Evolutionary conservation across 2,888 invertebrate species (phyloP).

Genomic region (Aelia acuminata): DNA sequence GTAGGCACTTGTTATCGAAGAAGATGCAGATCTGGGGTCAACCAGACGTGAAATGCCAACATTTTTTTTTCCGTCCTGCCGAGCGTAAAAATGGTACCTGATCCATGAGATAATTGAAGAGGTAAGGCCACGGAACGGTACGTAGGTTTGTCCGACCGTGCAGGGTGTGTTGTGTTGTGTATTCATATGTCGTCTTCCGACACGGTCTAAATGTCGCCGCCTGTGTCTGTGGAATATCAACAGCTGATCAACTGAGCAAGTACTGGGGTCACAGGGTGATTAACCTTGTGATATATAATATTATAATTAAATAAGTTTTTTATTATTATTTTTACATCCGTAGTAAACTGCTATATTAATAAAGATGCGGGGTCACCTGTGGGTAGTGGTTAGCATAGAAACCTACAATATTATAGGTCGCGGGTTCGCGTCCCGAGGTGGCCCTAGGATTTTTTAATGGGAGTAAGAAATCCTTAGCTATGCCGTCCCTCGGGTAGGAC

Average conservation of each 20-base stretch:
- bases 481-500: too few relatives aligned
- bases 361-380: too few relatives aligned
- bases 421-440: too few relatives aligned
- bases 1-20: neutral
- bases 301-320: too few relatives aligned
- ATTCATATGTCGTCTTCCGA: neutral
- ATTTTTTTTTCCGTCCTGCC: constrained; percentile 2
- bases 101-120: constrained; percentile 20
- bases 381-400: too few relatives aligned
- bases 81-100: constrained; percentile 15
- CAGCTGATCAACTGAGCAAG: neutral
- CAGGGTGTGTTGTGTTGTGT: neutral
- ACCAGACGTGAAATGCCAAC: neutral
- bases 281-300: too few relatives aligned
- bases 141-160: neutral
- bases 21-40: neutral
- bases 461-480: too few relatives aligned
- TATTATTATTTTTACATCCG: too few relatives aligned
- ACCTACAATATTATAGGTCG: too few relatives aligned
- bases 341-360: too few relatives aligned
- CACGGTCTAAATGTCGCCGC: neutral
- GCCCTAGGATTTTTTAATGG: too few relatives aligned
- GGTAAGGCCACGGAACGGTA: neutral
- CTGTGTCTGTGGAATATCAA: neutral
- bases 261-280: too few relatives aligned